A percentile compares a stretch with the other conserved stretches of the same genome.
These are phyloP conservation scores for Watsonalla cultraria DNA, from an alignment of 2,888 invertebrate genomes.

Conservation along the genomic window DNA sequence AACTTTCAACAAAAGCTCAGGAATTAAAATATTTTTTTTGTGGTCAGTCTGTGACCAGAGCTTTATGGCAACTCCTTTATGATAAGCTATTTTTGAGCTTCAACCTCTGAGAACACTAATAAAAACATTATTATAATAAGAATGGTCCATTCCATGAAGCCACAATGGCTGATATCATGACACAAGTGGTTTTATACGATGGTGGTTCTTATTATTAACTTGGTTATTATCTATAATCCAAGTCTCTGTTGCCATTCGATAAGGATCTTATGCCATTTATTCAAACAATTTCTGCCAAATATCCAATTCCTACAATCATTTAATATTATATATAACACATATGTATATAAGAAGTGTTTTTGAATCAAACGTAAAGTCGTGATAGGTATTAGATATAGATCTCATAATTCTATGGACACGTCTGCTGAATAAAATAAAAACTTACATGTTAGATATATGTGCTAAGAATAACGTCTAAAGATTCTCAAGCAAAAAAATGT, in stretches of 20 bases:
- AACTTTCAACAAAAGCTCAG: constrained; percentile 59
- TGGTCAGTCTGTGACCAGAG: constrained; percentile 44
- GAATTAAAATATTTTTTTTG: constrained; percentile 71
- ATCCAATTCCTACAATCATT: neutral
- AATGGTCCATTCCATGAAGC: constrained; percentile 6
- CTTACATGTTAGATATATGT: no score
- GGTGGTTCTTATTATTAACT: neutral
- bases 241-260: neutral
- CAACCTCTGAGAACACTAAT: neutral
- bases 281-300: neutral
- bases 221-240: neutral
- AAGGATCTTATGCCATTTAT: neutral
- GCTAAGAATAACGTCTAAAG: no score
- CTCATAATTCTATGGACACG: no score
- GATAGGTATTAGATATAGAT: no score
- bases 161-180: neutral
- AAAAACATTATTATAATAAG: constrained; percentile 16
- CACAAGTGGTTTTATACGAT: constrained; percentile 1
- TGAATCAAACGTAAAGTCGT: no score
- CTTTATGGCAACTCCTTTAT: constrained; percentile 13
- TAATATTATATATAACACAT: no score
- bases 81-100: neutral
- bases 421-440: no score
- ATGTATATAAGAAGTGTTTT: no score
- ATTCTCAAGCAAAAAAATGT: neutral